A percentile compares a stretch with the other conserved stretches of the same genome.
These are phyloP conservation scores for Luffia ferchaultella DNA, from an alignment of 2,888 invertebrate species.

Conservation along the genomic window DNA sequence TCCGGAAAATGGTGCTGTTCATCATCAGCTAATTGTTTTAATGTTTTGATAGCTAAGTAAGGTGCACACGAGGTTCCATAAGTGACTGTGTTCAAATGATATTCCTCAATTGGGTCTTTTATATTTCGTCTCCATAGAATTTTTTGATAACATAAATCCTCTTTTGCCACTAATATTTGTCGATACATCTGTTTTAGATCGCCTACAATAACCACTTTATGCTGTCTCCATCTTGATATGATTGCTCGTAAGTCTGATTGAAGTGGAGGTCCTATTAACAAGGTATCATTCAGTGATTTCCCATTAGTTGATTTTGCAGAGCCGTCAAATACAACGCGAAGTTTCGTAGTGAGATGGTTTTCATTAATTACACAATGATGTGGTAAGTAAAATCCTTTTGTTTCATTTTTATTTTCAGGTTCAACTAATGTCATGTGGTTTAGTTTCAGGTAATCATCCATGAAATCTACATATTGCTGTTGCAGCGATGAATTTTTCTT, in stretches of 20 bases:
- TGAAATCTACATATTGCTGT: conserved; percentile 12
- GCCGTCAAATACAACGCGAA: conserved; percentile 18
- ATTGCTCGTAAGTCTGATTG: conserved; percentile 19
- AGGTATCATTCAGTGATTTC: conserved; percentile 7
- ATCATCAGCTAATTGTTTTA: conserved; percentile 13
- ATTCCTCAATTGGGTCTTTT: conserved; percentile 10
- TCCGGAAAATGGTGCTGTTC: conserved; percentile 11
- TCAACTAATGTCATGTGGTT: conserved; percentile 11
- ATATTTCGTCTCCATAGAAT: conserved; percentile 14
- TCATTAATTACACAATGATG: conserved; percentile 8
- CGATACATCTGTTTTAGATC: conserved; percentile 21
- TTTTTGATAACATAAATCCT: conserved; percentile 16
- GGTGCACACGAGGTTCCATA: conserved; percentile 18
- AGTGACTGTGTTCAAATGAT: conserved; percentile 12
- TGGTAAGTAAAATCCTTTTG: conserved; percentile 7
- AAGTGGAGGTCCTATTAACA: conserved; percentile 10
- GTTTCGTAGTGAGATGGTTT: conserved; percentile 6
- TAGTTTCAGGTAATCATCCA: conserved; percentile 11
- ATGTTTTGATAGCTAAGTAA: conserved; percentile 14
- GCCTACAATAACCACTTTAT: conserved; percentile 15
- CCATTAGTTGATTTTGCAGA: conserved; percentile 10
- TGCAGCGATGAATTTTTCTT: conserved; percentile 11
- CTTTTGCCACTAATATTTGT: conserved; percentile 11
- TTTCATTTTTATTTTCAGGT: neutral
- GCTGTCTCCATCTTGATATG: conserved; percentile 16